Conservation (phyloP, 2,113 vertebrate species). For the Osmerus mordax region DNA sequence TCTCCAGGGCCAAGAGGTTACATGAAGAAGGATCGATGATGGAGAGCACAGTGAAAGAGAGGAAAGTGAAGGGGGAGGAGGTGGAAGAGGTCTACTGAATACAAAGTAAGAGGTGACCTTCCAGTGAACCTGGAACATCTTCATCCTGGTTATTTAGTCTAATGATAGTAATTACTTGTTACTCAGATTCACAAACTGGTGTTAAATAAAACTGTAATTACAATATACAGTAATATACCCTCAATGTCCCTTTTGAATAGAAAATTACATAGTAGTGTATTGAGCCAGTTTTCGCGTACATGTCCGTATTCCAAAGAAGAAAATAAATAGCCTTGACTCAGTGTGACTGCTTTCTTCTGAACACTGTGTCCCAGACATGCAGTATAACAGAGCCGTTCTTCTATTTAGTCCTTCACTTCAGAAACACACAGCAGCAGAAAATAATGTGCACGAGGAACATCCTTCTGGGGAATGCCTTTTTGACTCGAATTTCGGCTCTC, state of each 20-base stretch:
- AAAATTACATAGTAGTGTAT: not conserved
- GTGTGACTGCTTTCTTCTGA: slow-evolving; percentile 1
- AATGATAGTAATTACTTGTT: slow-evolving; percentile 5
- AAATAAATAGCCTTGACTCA: not conserved
- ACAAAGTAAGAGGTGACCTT: not conserved
- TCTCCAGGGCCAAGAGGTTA: no score
- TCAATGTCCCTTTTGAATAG: not conserved
- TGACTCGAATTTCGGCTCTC: not conserved
- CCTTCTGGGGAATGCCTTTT: not conserved
- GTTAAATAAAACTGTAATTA: not conserved
- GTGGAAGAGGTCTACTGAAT: no score
- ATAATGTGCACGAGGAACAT: slow-evolving; percentile 4
- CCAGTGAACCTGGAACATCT: slow-evolving; percentile 3
- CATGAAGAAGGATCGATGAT: no score
- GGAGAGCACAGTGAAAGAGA: no score
- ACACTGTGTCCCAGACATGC: not conserved
- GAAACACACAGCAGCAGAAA: not conserved
- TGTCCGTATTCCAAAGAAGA: not conserved
- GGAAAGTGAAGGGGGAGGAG: no score
- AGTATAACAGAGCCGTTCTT: not conserved
- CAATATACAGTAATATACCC: no score
- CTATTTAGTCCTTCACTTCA: not conserved
- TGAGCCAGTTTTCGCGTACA: slow-evolving; percentile 3
- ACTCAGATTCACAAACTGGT: slow-evolving; percentile 6
- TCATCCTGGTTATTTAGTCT: not conserved